Conservation (phyloP, 2,797 vertebrate species). For the Brotula barbata region DNA sequence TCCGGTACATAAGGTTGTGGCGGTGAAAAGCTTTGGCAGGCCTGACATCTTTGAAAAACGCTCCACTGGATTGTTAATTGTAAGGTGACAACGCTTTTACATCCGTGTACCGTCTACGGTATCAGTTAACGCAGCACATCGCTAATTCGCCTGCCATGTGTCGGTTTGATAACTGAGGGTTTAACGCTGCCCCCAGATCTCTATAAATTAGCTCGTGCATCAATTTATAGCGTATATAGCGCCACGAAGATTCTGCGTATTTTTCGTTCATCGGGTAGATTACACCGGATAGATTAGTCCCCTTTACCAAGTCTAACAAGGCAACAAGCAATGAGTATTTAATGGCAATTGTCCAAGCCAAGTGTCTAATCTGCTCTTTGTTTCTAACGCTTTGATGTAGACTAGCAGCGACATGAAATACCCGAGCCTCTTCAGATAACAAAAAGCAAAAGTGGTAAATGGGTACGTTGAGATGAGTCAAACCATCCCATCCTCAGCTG, state of each 20-base stretch:
- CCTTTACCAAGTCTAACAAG: background rate
- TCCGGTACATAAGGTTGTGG: too few relatives aligned
- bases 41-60: conserved; percentile 19
- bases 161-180: too few relatives aligned
- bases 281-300: too few relatives aligned
- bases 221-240: background rate
- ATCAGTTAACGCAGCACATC: too few relatives aligned
- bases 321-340: background rate
- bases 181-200: too few relatives aligned
- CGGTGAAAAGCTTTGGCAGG: too few relatives aligned
- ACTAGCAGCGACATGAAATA: conserved; percentile 18
- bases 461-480: conserved; percentile 45
- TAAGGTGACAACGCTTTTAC: background rate
- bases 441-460: conserved; percentile 44
- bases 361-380: background rate
- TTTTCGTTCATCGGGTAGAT: too few relatives aligned
- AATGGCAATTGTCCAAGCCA: background rate
- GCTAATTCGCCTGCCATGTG: too few relatives aligned
- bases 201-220: too few relatives aligned
- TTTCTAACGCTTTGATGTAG: background rate
- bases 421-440: conserved; percentile 20
- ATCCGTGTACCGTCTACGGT: too few relatives aligned
- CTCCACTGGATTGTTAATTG: background rate
- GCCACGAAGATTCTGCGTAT: too few relatives aligned
- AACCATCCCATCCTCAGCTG: conserved; percentile 61